A percentile compares a stretch with the other conserved stretches of the same genome.
Evolutionary conservation across 1,140 invertebrate species (phyloP).

Genomic region (Drosophila watanabei): DNA sequence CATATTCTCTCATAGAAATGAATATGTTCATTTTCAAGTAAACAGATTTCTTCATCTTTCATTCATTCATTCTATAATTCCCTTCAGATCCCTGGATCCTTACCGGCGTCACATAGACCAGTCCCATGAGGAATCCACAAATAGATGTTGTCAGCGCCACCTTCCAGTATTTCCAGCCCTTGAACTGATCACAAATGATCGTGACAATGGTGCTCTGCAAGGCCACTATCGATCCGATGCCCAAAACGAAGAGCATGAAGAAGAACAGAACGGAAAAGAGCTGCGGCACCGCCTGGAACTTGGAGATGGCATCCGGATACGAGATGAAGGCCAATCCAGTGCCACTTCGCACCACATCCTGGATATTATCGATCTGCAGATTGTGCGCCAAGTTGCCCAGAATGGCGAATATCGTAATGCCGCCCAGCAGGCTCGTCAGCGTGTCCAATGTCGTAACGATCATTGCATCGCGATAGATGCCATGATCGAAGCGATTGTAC

Average conservation of each 20-base stretch:
- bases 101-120: conserved; percentile 93
- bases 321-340: conserved; percentile 93
- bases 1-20: too few relatives aligned
- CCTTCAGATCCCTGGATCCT: conserved; percentile 79
- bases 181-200: conserved; percentile 90
- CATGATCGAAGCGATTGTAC: conserved; percentile 93
- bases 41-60: not conserved
- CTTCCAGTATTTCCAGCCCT: conserved; percentile 88
- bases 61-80: too few relatives aligned
- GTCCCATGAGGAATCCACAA: conserved; percentile 89
- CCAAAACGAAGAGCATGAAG: conserved; percentile 94
- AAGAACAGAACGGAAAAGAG: conserved; percentile 95
- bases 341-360: conserved; percentile 88
- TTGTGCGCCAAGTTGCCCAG: conserved; percentile 90
- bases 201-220: conserved; percentile 89
- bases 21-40: not conserved
- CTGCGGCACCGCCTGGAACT: conserved; percentile 91
- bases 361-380: conserved; percentile 87
- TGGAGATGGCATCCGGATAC: conserved; percentile 95
- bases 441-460: conserved; percentile 91
- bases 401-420: conserved; percentile 93
- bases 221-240: conserved; percentile 91
- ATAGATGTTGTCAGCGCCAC: conserved; percentile 88
- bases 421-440: conserved; percentile 92
- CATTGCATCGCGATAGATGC: conserved; percentile 92